phyloP scores from a whole-genome alignment of 2,797 vertebrate genomes.

The Enteromius anoplus region DNA sequence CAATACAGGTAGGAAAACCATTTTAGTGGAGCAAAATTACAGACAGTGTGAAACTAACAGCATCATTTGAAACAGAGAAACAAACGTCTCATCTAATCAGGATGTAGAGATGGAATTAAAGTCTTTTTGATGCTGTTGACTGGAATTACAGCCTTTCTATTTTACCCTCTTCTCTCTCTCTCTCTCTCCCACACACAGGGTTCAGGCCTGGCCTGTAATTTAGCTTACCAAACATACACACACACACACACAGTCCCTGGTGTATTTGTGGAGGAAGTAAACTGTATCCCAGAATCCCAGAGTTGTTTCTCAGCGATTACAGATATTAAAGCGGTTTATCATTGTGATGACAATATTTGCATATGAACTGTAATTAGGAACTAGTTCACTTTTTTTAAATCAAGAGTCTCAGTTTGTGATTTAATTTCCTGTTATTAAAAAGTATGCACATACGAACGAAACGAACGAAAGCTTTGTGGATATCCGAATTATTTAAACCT shows the following conservation, averaged over 20 bases:
- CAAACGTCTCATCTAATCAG: constrained; percentile 28
- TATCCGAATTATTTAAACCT: background rate
- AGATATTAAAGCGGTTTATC: constrained; percentile 28
- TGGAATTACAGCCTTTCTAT: constrained; percentile 55
- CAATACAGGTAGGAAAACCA: background rate
- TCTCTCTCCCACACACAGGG: constrained; percentile 46
- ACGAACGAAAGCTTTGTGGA: background rate
- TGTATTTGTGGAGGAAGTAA: constrained; percentile 49
- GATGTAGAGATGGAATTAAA: constrained; percentile 34
- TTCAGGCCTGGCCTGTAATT: constrained; percentile 58
- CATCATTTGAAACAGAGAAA: background rate
- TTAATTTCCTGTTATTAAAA: background rate
- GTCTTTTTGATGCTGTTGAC: constrained; percentile 41
- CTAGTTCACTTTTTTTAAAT: background rate
- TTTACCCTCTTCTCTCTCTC: background rate
- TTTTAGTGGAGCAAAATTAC: background rate
- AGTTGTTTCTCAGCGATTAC: constrained; percentile 14
- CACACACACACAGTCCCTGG: constrained; percentile 37
- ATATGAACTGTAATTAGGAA: background rate
- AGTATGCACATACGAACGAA: background rate
- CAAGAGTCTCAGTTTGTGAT: background rate
- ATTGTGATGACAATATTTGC: background rate
- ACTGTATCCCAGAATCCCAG: constrained; percentile 27
- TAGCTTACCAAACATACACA: constrained; percentile 39
- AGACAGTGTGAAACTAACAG: background rate